Evolutionary conservation across 2,888 invertebrate species (phyloP), one percentile per base, ranked within the genome.

Genomic region (Nomada lathburiana): DNA sequence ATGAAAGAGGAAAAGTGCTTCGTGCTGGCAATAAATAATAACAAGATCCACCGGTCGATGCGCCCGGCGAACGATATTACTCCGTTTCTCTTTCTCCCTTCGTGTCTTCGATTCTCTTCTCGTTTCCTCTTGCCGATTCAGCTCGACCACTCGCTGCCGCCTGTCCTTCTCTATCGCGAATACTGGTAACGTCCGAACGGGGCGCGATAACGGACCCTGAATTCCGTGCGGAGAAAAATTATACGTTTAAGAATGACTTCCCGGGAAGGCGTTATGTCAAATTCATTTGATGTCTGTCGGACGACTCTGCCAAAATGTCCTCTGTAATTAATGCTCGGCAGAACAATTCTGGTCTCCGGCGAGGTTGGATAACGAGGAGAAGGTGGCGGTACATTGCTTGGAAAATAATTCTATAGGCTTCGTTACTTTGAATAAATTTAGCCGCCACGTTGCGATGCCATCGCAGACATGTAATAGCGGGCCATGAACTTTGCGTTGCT

Each of bases 11-110:
- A 86, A 80, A 83, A 80, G 84, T 86, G 83, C 62, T 81, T 79
- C 87, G 76, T 74, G 80, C 81, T 63, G 82, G 87, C 88, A 86
- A 87, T 87, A 87, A 87, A 87, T 87, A 87, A 87, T 88, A 86
- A 86, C 88, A 82, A 81, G 80, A 84, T 86, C 82, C 83, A 68
- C 71, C 84, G 84, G 80, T 82, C 86, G 88, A 88, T 86, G 76
- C 71, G 80, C 73, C 69, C 79, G 79, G 77, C 78, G 73, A 88
- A 76, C 85, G 88, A 85, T 88, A 88, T 80, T 84, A 75, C 80
- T 72, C 55, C 59, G 23, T 76, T 59, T 67, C 2, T 36, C 60
- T 26, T 16, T 65, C 52, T 50, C n/a, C 47, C 57, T 23, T 52
- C 50, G 10, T 36, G 42, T 44, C 52, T 16, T 70, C 53, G 50